Evolutionary conservation across 2,888 invertebrate genomes (phyloP).

Genomic region (Liodrosophila aerea): DNA sequence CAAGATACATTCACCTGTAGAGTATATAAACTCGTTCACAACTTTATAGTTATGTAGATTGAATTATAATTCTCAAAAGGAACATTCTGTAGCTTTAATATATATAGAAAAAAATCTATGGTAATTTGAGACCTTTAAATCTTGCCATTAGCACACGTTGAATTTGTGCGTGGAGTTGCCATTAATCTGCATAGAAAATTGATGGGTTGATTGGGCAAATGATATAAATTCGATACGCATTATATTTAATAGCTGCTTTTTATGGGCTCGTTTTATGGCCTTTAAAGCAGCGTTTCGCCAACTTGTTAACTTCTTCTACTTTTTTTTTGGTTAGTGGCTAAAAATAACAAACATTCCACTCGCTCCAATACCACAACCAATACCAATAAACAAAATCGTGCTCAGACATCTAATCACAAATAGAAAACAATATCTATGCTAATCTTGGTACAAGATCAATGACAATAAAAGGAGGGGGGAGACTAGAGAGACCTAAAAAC

Average conservation of each 20-base stretch:
- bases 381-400: constrained; percentile 63
- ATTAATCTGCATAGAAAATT: constrained; percentile 28
- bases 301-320: constrained; percentile 23
- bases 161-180: too few relatives aligned
- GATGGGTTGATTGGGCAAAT: constrained; percentile 43
- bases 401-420: constrained; percentile 73
- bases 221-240: constrained; percentile 48
- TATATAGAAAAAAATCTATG: too few relatives aligned
- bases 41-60: too few relatives aligned
- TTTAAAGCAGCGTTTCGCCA: constrained; percentile 19
- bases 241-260: constrained; percentile 28
- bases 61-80: too few relatives aligned
- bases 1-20: too few relatives aligned
- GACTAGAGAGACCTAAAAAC: constrained; percentile 18
- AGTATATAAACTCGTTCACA: not conserved
- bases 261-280: constrained; percentile 21
- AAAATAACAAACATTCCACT: constrained; percentile 46
- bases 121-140: too few relatives aligned
- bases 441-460: constrained; percentile 75
- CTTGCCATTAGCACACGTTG: too few relatives aligned
- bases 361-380: constrained; percentile 18
- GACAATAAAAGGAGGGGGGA: constrained; percentile 69
- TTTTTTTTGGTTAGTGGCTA: constrained; percentile 3
- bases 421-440: constrained; percentile 77
- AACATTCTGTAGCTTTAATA: too few relatives aligned